Evolutionary conservation across 2,888 invertebrate species (phyloP), one percentile per base, ranked within the genome.

Genomic region (Phoronis australis): DNA sequence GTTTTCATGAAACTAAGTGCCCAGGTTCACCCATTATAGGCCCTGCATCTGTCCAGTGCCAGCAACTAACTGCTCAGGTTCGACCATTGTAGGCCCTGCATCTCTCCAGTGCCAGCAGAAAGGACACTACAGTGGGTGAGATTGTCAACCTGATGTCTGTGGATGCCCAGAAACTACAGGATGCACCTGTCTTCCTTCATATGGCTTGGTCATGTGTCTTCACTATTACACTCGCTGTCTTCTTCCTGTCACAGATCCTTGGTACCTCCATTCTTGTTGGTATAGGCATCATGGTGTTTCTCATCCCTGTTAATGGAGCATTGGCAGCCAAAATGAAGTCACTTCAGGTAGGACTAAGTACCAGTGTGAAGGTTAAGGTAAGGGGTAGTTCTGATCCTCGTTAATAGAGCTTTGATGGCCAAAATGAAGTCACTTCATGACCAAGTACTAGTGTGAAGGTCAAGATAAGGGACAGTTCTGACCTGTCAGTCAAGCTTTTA

Each of bases 211-310:
- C 71, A 1, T 68, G 73, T 21, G 93, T 94, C 0, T 78, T 93
- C 24, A 93, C 94, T 80, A 95, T 95, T 59, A 81, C 81, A 2
- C 76, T 94, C 27, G 87, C 90, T 0, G 76, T 95, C 39, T 90
- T 87, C 62, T 79, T 80, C 59, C 68, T 80, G 31, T 80, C 73
- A 73, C 61, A 68, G 57, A 71, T 79, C 38, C 67, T 81, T 60
- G 84, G 84, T 0, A 85, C 89, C 0, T 88, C 94, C 0, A 91
- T 95, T 1, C 77, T 97, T 5, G 92, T 94, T 42, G 94, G 94
- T n/a, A 79, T 97, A 44, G 88, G 87, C 2, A 88, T 96, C 37
- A 90, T 99, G 88, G 85, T 97, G 38, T 83, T 95, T 45, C 82
- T 97, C 50, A 90, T 97, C 4, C 80, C 77, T 3, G 46, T 76